Base-by-base conservation (phyloP, 1,140 invertebrate species). In the Melipona quadrifasciata region DNA sequence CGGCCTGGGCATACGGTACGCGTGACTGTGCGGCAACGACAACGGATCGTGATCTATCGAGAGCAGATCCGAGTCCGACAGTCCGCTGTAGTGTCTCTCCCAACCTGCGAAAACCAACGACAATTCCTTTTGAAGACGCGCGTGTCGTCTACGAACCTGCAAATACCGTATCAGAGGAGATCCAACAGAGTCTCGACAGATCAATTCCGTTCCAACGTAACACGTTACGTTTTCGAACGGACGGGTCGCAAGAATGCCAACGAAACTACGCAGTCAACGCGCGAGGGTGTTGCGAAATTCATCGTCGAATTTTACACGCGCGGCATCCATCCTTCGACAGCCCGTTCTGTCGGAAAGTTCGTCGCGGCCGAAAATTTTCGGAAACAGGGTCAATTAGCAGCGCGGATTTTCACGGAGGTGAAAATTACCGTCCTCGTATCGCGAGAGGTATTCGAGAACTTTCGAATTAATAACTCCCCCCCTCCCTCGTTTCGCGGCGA, bases 31-130 rank as follows among this genome's bases (percentile, higher is more conserved):
- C 80, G 95, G 95, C 72, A 93, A 82, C 39, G 92, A 87, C 76
- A 93, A 90, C 65, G 93, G 91, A 82, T 93, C 92, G 86, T 94
- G 92, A 84, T 90, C 91, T 85, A 95, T 93, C 78, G 94, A 94
- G 4, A 96, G 96, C 85, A 98, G 95, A 95, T 98, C 97, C 87
- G 97, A 97, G 93, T 98, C 97, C 86, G 97, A 97, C 51, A 97
- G 95, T 27, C 97, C 97, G 72, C 97, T 97, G 90, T 97, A 97
- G 89, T 97, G 96, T 71, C 96, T 96, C 93, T 97, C 97, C 97
- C 97, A 97, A 81, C 97, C 96, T 95, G 73, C n/a, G 67, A 24
- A 47, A 77, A 77, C 65, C 67, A 34, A 34, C 39, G 39, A 81
- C 39, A n/a, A 21, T 61, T 39, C 31, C 31, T 8, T 14, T 61